A percentile compares a stretch with the other conserved stretches of the same genome.
These are phyloP conservation scores for Betta splendens DNA, from an alignment of 2,797 vertebrate genomes.

Conservation along the genomic window DNA sequence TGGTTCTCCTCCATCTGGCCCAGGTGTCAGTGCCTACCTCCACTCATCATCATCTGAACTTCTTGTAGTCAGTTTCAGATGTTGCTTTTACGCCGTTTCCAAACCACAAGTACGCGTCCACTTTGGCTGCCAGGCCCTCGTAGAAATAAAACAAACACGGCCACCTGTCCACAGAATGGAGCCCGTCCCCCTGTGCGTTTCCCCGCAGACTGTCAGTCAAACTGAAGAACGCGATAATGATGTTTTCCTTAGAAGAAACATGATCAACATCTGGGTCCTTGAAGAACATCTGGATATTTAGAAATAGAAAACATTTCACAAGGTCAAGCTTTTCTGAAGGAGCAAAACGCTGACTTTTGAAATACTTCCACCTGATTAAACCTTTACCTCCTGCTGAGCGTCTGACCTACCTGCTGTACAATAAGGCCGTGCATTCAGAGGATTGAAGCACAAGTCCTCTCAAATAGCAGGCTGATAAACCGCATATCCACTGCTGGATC, in stretches of 20 bases:
- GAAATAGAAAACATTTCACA: conserved; percentile 2
- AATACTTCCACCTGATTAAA: background rate
- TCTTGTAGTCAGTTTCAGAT: conserved; percentile 21
- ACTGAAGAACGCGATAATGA: background rate
- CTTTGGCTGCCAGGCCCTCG: conserved; percentile 24
- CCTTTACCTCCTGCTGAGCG: background rate
- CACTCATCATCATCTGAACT: conserved; percentile 17
- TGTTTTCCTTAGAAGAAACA: conserved; percentile 32
- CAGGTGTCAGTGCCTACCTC: conserved; percentile 27
- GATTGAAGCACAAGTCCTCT: conserved; percentile 19
- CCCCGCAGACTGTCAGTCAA: conserved; percentile 34
- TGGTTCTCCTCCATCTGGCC: conserved; percentile 10
- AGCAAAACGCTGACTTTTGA: conserved; percentile 4
- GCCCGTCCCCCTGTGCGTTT: conserved; percentile 2
- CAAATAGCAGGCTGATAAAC: conserved; percentile 9
- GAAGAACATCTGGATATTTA: conserved; percentile 46
- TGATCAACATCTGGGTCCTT: conserved; percentile 21
- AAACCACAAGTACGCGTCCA: conserved; percentile 42
- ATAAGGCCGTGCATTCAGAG: conserved; percentile 9
- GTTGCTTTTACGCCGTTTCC: conserved; percentile 44
- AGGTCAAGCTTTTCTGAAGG: background rate
- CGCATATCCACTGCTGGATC: conserved; percentile 2
- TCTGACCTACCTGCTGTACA: background rate
- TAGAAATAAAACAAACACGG: conserved; percentile 56
- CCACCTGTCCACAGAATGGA: conserved; percentile 47